These are phyloP conservation scores for Peromyscus maniculatus DNA, from an alignment of 2,113 vertebrate genomes.

Conservation along the genomic window DNA sequence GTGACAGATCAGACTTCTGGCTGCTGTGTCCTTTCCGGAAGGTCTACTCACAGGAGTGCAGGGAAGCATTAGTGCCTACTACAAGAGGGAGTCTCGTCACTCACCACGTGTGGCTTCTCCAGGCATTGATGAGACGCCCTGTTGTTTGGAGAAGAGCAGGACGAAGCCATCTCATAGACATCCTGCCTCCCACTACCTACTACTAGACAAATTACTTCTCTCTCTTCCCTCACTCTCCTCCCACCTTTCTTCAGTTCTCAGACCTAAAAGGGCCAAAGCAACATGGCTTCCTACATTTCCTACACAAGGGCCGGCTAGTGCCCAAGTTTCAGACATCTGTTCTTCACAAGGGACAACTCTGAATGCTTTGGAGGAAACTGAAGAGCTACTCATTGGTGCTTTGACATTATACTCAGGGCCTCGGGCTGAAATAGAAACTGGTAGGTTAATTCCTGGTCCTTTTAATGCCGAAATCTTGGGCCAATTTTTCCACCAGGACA, in stretches of 20 bases:
- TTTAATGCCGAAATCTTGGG: not conserved
- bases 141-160: not conserved
- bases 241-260: not conserved
- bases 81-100: not conserved
- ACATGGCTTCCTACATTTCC: not conserved
- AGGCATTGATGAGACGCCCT: fast-evolving
- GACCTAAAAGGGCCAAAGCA: not conserved
- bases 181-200: not conserved
- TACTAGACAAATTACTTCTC: not conserved
- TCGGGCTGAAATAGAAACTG: not conserved
- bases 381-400: not conserved
- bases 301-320: fast-evolving
- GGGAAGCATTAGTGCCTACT: not conserved
- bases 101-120: fast-evolving
- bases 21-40: too few relatives aligned
- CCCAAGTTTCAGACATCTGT: not conserved
- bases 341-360: not conserved
- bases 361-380: not conserved
- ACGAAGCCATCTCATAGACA: not conserved
- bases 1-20: not conserved
- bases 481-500: conserved; percentile 2
- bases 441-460: not conserved
- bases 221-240: not conserved
- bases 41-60: not conserved
- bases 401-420: not conserved